These are phyloP conservation scores for Limnephilus auricula DNA, from an alignment of 2,888 invertebrate genomes.

Conservation along the genomic window DNA sequence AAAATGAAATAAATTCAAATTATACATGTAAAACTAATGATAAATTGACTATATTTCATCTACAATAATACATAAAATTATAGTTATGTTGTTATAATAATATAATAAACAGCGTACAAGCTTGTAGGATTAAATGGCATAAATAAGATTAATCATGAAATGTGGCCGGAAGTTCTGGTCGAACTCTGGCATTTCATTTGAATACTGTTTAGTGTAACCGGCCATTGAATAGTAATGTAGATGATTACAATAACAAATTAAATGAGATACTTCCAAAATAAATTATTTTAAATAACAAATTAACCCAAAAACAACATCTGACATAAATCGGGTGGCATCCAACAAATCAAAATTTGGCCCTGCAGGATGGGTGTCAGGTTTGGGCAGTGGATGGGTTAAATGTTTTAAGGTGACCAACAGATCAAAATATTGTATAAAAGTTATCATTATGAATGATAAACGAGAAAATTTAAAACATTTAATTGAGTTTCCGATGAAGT, in stretches of 20 bases:
- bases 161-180: not conserved
- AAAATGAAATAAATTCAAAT: constrained; percentile 20
- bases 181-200: not conserved
- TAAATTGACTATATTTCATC: constrained; percentile 43
- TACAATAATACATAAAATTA: constrained; percentile 31
- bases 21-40: constrained; percentile 37
- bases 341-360: not conserved
- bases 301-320: not conserved
- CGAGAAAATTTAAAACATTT: not conserved
- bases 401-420: not conserved
- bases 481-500: not conserved
- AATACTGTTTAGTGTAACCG: not conserved
- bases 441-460: not conserved
- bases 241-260: not conserved
- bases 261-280: not conserved
- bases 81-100: constrained; percentile 28
- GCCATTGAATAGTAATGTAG: no score
- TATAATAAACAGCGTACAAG: constrained; percentile 38
- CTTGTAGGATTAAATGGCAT: constrained; percentile 32
- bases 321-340: not conserved
- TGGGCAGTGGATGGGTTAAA: not conserved
- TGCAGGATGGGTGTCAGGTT: not conserved
- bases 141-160: not conserved
- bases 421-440: no score
- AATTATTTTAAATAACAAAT: not conserved